These are phyloP conservation scores for Nycticebus coucang DNA, from an alignment of 2,113 vertebrate species.

Conservation along the genomic window DNA sequence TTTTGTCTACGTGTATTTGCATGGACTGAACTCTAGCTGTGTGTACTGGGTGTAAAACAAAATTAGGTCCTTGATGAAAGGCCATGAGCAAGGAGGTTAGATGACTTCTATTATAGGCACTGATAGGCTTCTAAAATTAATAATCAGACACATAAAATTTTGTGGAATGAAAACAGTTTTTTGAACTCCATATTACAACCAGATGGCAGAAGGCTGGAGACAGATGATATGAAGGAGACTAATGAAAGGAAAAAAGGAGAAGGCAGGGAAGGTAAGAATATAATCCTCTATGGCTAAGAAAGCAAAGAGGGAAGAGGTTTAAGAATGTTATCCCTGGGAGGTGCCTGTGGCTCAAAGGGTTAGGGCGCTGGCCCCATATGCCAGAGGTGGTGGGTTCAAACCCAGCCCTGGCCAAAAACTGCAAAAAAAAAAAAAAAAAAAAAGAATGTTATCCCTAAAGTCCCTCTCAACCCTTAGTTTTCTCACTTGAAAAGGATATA, in stretches of 20 bases:
- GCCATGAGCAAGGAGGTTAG: background rate
- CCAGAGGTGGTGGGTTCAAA: too few relatives aligned
- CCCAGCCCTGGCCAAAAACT: too few relatives aligned
- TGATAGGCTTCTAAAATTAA: background rate
- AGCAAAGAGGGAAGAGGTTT: background rate
- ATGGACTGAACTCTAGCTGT: background rate
- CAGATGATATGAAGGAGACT: background rate
- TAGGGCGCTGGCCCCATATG: too few relatives aligned
- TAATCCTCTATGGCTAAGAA: background rate
- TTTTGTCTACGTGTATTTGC: background rate
- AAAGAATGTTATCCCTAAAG: background rate
- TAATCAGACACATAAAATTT: background rate
- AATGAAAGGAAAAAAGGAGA: background rate
- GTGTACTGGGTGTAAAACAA: fast-evolving
- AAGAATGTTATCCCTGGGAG: background rate
- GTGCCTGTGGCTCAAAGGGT: too few relatives aligned
- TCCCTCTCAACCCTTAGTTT: background rate
- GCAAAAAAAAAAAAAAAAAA: too few relatives aligned
- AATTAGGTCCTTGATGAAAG: background rate
- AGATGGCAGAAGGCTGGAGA: background rate
- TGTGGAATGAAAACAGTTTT: background rate
- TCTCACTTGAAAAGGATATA: background rate
- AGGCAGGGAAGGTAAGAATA: background rate
- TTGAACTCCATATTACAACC: background rate
- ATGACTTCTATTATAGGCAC: background rate